Evolutionary conservation across 2,888 invertebrate species (phyloP).

Genomic region (Boloria euphrosyne): DNA sequence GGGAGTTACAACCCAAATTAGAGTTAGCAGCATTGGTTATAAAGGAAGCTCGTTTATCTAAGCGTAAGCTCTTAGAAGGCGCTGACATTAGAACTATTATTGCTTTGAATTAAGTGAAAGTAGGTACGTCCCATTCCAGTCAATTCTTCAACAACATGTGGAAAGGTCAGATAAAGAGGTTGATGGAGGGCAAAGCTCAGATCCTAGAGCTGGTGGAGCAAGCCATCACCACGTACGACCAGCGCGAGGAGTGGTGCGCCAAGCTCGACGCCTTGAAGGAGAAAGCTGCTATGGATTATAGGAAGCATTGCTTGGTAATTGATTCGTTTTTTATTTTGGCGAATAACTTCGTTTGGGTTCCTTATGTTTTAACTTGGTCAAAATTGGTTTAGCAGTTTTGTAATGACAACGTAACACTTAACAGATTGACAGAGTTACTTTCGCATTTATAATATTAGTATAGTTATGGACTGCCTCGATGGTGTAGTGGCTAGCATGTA

Average conservation of each 20-base stretch:
- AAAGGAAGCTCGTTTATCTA: too few relatives aligned
- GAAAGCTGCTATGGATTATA: slow-evolving; percentile 79
- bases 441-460: background rate
- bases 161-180: slow-evolving; percentile 88
- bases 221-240: slow-evolving; percentile 93
- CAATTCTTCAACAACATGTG: slow-evolving; percentile 91
- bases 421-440: slow-evolving; percentile 65
- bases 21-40: too few relatives aligned
- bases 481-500: too few relatives aligned
- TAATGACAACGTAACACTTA: too few relatives aligned
- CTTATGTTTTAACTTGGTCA: too few relatives aligned
- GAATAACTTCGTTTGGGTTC: too few relatives aligned
- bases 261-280: slow-evolving; percentile 91
- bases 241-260: slow-evolving; percentile 90
- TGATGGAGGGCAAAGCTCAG: slow-evolving; percentile 90
- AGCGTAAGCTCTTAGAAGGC: too few relatives aligned
- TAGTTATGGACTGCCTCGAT: too few relatives aligned
- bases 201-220: slow-evolving; percentile 94
- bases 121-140: slow-evolving; percentile 65
- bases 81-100: too few relatives aligned
- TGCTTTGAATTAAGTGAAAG: background rate
- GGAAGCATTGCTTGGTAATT: slow-evolving; percentile 72
- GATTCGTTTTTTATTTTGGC: too few relatives aligned
- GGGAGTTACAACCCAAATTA: too few relatives aligned
- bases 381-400: too few relatives aligned